Conservation (phyloP, 2,888 invertebrate species). For the Lochmaea crataegi region DNA sequence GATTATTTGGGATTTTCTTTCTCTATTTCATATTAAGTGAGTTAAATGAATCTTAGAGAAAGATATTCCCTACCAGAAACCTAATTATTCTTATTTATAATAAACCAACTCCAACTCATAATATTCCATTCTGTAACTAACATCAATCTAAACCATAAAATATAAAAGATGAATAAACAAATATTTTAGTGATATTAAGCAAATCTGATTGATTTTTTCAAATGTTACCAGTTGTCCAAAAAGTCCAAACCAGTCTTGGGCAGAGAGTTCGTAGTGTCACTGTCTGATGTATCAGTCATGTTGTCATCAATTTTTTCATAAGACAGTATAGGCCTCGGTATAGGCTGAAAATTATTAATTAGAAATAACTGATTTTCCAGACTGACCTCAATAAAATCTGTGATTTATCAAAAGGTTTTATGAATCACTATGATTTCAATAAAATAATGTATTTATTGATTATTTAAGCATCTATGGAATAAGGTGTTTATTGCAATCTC, state of each 20-base stretch:
- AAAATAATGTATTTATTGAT: background rate
- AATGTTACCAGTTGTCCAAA: conserved; percentile 72
- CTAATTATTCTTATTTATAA: too few species aligned
- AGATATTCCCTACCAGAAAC: too few species aligned
- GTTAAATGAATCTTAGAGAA: too few species aligned
- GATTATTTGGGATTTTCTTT: too few species aligned
- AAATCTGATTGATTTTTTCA: background rate
- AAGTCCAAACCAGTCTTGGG: conserved; percentile 74
- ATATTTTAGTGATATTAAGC: background rate
- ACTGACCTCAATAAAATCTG: too few species aligned
- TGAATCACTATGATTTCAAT: too few species aligned
- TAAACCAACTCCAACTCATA: background rate
- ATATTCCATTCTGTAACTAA: background rate
- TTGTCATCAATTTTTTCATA: conserved; percentile 6
- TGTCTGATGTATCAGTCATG: conserved; percentile 23
- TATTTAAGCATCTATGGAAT: background rate
- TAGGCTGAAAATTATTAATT: background rate
- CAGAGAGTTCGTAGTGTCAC: conserved; percentile 50
- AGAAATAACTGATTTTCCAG: background rate
- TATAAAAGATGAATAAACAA: background rate
- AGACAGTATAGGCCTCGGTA: background rate
- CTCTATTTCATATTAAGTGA: too few species aligned
- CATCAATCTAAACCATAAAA: background rate
- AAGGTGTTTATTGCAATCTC: background rate
- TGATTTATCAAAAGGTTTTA: too few species aligned